Conservation (phyloP, 2,888 invertebrate species). For the Zygothrica quintamaculata region DNA sequence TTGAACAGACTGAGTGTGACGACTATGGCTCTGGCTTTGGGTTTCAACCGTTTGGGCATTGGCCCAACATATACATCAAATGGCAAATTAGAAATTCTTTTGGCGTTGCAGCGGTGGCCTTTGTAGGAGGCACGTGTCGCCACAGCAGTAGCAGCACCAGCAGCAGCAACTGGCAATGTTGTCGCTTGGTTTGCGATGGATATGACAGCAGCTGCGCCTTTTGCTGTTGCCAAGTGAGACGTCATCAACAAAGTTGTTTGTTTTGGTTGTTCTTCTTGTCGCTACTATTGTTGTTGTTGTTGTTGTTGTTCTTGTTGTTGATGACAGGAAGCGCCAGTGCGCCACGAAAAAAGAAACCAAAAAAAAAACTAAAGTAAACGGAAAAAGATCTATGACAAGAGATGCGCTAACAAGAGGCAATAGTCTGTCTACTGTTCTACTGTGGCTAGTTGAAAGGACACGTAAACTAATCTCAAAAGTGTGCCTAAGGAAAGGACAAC, state of each 20-base stretch:
- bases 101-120: slow-evolving; percentile 67
- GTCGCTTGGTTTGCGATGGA: slow-evolving; percentile 24
- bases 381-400: slow-evolving; percentile 64
- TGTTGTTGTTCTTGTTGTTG: slow-evolving; percentile 39
- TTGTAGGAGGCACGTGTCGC: slow-evolving; percentile 70
- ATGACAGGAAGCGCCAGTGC: slow-evolving; percentile 76
- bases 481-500: slow-evolving; percentile 58
- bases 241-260: slow-evolving; percentile 43
- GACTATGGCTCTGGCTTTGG: slow-evolving; percentile 6
- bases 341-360: slow-evolving; percentile 55
- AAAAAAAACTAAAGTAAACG: slow-evolving; percentile 24
- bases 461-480: slow-evolving; percentile 80
- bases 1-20: slow-evolving; percentile 3
- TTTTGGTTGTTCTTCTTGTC: slow-evolving; percentile 48
- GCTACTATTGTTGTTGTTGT: slow-evolving; percentile 50
- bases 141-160: too few species aligned
- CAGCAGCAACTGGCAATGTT: slow-evolving; percentile 9
- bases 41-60: slow-evolving; percentile 6
- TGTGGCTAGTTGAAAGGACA: slow-evolving; percentile 37
- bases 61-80: slow-evolving; percentile 37
- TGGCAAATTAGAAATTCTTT: slow-evolving; percentile 72
- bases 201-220: slow-evolving; percentile 51
- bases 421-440: slow-evolving; percentile 12
- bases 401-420: slow-evolving; percentile 50
- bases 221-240: slow-evolving; percentile 66